A percentile compares a stretch with the other conserved stretches of the same genome.
These are phyloP conservation scores for Apis florea DNA, from an alignment of 1,140 invertebrate genomes.

Conservation along the genomic window DNA sequence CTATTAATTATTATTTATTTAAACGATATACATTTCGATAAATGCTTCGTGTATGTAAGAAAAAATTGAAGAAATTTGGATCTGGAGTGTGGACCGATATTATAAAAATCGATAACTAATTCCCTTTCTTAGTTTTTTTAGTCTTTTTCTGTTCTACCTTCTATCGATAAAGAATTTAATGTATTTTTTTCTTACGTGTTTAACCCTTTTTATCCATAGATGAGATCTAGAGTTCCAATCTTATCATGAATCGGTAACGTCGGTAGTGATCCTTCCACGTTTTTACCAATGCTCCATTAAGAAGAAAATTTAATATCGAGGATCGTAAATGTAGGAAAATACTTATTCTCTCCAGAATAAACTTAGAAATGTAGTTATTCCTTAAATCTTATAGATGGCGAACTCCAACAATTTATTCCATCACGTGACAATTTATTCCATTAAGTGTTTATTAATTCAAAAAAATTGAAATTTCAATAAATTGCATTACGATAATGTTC, in stretches of 20 bases:
- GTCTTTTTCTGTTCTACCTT: no score
- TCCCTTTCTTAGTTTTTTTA: no score
- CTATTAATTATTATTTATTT: background rate
- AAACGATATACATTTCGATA: background rate
- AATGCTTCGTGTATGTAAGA: background rate
- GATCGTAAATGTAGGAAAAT: background rate
- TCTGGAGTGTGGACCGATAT: no score
- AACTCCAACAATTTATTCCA: background rate
- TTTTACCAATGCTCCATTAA: background rate
- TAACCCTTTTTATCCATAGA: no score
- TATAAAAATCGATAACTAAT: no score
- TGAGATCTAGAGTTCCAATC: background rate
- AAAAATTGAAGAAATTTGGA: background rate
- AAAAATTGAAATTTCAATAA: background rate
- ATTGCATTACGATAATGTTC: background rate
- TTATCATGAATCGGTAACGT: background rate
- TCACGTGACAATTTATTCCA: background rate
- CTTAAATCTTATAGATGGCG: conserved; percentile 30
- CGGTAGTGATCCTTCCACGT: background rate
- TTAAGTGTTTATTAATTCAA: background rate
- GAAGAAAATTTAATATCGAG: background rate
- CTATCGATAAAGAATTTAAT: no score
- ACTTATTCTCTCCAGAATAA: background rate
- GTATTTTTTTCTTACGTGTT: no score
- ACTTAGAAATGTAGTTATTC: background rate